Evolutionary conservation across 2,888 invertebrate species (phyloP).

Genomic region (Eristalis arbustorum): DNA sequence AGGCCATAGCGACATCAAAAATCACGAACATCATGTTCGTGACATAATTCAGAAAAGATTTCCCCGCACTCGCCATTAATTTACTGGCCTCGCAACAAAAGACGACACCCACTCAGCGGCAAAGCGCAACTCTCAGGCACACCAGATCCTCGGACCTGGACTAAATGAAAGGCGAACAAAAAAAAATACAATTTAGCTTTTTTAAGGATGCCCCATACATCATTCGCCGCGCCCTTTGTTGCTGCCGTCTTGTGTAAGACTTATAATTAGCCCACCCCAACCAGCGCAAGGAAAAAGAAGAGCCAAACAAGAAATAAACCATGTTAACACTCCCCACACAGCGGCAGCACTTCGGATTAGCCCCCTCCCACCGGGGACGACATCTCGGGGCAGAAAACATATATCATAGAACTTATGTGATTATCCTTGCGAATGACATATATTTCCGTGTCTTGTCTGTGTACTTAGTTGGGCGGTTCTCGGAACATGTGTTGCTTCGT

Average conservation of each 20-base stretch:
- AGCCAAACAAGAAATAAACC: background rate
- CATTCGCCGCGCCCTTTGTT: background rate
- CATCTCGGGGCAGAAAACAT: conserved; percentile 27
- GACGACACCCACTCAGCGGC: too few relatives aligned
- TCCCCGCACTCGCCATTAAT: too few relatives aligned
- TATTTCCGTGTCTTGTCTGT: conserved; percentile 43
- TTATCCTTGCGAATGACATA: conserved; percentile 57
- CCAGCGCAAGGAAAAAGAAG: background rate
- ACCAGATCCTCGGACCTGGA: too few relatives aligned
- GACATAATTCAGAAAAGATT: too few relatives aligned
- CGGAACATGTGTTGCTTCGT: conserved; percentile 56
- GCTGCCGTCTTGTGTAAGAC: background rate
- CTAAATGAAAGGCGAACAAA: too few relatives aligned
- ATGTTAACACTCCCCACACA: background rate
- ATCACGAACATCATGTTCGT: too few relatives aligned
- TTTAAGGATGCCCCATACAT: background rate
- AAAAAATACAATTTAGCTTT: too few relatives aligned
- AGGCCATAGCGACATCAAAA: too few relatives aligned
- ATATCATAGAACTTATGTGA: conserved; percentile 63
- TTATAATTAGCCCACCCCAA: background rate
- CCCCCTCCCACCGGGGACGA: conserved; percentile 2
- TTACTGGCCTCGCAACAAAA: too few relatives aligned
- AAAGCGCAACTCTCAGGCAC: too few relatives aligned
- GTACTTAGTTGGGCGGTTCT: conserved; percentile 30
- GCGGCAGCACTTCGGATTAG: background rate